Base-by-base conservation (phyloP, 2,888 invertebrate genomes). In the Cryptophagus acutangulus region DNA sequence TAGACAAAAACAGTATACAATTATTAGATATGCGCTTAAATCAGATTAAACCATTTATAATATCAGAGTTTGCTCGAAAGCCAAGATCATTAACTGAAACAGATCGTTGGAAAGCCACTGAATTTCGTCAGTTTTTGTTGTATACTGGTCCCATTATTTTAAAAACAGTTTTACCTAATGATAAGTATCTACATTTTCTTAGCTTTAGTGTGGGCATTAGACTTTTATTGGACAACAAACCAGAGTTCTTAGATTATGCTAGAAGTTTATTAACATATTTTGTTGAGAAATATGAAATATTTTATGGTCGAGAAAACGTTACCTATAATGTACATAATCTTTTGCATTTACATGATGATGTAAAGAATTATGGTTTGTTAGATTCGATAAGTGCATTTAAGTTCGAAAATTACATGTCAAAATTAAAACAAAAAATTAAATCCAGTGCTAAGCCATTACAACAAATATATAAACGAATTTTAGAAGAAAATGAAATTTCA, bases 241-340 rank as follows among this genome's bases (percentile, higher is more conserved):
- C 34, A 29, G 13, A 13, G 45, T 14, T 47, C 38, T 36, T 29
- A 35, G 8, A 46, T 26, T 49, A 48, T 45, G 54, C 51, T n/a
- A 25, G 45, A 18, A 17, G 47, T 26, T 38, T 56, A 17, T 46
- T 57, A 34, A 17, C 18, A 17, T 45, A 44, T 34, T 58, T 58
- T 42, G 48, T 55, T 17, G 12, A 34, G 20, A 37, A 41, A 20
- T 46, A 40, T 33, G 17, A 24, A n/a, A 28, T 58, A n/a, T n/a
- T n/a, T 14, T 58, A 54, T 38, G 53, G 54, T 6, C n/a, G 33
- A 16, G 24, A 48, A 15, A 38, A 38, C 37, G 28, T 53, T 14
- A 35, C 47, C 6, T 45, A 50, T 17, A 55, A 56, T 40, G 40
- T 56, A 2, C 55, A 55, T 28, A 51, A 49, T 42, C 38, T 55